Evolutionary conservation across 1,140 invertebrate species (phyloP), one percentile per base, ranked within the genome.

Genomic region (Drosophila equinoxialis): DNA sequence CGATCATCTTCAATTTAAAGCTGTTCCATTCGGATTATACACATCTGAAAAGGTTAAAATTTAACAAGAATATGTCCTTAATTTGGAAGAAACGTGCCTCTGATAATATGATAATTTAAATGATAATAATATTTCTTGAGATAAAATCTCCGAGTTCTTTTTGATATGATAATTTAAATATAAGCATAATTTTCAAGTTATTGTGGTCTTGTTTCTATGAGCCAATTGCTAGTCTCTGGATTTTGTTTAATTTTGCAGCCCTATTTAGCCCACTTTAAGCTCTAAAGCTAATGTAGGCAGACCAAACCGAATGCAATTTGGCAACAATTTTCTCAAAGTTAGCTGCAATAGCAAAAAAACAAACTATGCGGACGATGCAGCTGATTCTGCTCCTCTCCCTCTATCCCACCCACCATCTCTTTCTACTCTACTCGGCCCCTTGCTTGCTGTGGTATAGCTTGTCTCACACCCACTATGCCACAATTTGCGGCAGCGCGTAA

Each of bases 401-500:
- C 45, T 10, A 17, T 23, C 7, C 20, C 3, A 10, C 17, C 20
- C 45, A 7, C 13, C 5, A 26, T 2, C 13, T n/a, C 5, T 45
- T 14, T 14, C 42, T 14, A 14, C 42, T 58, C 5, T 30, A 30
- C 0, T 30, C 30, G 30, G 41, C 65, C 69, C 8, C 39, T 3
- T 30, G 6, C 37, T 37, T 10, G 35, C 60, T 5, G n/a, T n/a
- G n/a, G 8, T 48, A n/a, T 7, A 11, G 23, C 3, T 3, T 23
- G 8, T 2, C 8, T 10, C 23, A 14, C 41, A 61, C 30, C 17
- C 7, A 48, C 60, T 26, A 30, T 30, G 73, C 74, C 84, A 69
- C 84, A 89, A 89, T 75, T 83, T 89, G 85, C 74, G 80, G 84
- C 84, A 89, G 81, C 81, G 77, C 84, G 84, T 89, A 89, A 89